Evolutionary conservation across 1,140 invertebrate species (phyloP), one percentile per base, ranked within the genome.

Genomic region (Euwallacea fornicatus): DNA sequence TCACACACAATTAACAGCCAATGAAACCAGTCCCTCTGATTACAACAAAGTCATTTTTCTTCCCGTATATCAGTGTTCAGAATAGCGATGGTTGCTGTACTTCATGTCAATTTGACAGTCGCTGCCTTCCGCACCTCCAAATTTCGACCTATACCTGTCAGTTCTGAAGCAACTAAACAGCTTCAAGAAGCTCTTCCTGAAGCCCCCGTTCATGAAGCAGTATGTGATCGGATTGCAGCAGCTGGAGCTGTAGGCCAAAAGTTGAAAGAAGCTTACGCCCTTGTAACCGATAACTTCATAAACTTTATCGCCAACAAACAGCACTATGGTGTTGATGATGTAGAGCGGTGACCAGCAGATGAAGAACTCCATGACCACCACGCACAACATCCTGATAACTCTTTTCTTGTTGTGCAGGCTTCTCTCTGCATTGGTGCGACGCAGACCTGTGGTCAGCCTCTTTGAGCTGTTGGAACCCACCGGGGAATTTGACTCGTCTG

Each of bases 161-260:
- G 62, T 64, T 64, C 76, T 79, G 21, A 78, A 74, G 73, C 87
- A 87, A 33, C 83, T 81, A 73, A 89, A 88, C 2, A 86, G 81
- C 68, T 85, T 81, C 7, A 86, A 74, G 74, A 90, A 90, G 7
- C 85, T 85, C 71, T 87, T 84, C 9, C 90, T 79, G 79, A 92
- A 92, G 68, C 86, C 87, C 13, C 83, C 84, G 79, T 90, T 91
- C 88, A 92, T 88, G 81, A 92, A 92, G 79, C 89, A 91, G 79
- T 91, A 91, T 0, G 90, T 91, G 72, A 92, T 89, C 6, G 90
- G 90, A 80, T 92, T 92, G 74, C 88, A 89, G 78, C 89, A 92
- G 15, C 87, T 88, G 0, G 88, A 89, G 2, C 85, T 81, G 74
- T 90, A 92, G 7, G 89, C 86, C 58, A 92, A 78, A 10, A 92